Evolutionary conservation across 1,140 invertebrate genomes (phyloP), one percentile per base, ranked within the genome.

Genomic region (Drosophila orena): DNA sequence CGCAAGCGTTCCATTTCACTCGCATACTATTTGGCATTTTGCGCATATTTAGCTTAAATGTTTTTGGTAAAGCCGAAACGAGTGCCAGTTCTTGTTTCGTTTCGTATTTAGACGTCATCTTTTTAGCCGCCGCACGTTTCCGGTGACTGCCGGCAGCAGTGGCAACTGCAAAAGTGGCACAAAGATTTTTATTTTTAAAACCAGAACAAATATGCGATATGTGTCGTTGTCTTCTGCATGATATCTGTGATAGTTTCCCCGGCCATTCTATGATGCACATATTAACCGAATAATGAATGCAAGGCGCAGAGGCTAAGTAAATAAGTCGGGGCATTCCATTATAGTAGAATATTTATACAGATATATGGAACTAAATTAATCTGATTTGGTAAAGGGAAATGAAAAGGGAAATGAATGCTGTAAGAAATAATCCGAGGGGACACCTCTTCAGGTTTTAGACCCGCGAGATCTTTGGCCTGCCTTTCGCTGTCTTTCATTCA

Each of bases 111-210:
- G 80, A 84, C 80, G 80, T 84, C 81, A 84, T 84, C 66, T 68
- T 55, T 53, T 62, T 75, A 60, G 69, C 74, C 69, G 69, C 74
- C 69, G 60, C 83, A 88, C 40, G 79, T 77, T 86, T 85, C 81
- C 83, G 81, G 81, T 85, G 81, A 42, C 58, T 84, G 71, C 77
- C 71, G 69, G 58, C 49, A 24, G 22, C 69, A 50, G 69, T 50
- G 69, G 69, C 66, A 72, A 71, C 50, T 71, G 74, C 83, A 77
- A 88, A 85, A 85, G 73, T 85, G 83, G 83, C 81, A 85, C 81
- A 85, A 53, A 73, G 74, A 74, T 78, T 76, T 75, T 86, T 86
- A 81, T 86, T 86, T 81, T 78, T 81, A 86, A 85, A 86, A 81
- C 62, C 69, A 86, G 77, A 84, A 84, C 80, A 71, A 84, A 83